Conservation (phyloP, 1,140 invertebrate genomes). For the Lepidurus apus region DNA sequence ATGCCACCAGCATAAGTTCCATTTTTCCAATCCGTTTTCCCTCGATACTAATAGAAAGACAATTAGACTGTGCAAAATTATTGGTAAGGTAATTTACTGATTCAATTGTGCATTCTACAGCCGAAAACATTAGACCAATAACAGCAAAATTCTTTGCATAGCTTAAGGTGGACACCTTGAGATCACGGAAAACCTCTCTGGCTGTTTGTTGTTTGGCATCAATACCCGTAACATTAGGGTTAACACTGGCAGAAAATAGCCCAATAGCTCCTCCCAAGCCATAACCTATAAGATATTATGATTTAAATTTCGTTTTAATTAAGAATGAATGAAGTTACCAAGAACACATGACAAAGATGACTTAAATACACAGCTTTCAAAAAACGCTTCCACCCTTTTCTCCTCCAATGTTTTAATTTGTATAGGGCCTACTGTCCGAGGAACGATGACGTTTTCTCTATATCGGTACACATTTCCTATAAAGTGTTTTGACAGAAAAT, state of each 20-base stretch:
- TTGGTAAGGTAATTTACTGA: constrained; percentile 52
- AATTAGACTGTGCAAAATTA: constrained; percentile 24
- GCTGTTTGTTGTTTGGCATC: constrained; percentile 76
- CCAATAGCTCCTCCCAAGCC: constrained; percentile 89
- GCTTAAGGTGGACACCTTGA: constrained; percentile 80
- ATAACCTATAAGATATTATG: constrained; percentile 71
- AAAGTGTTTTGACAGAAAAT: constrained; percentile 58
- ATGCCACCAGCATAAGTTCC: constrained; percentile 88
- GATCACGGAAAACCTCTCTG: constrained; percentile 77
- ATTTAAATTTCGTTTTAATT: neutral
- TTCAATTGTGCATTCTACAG: constrained; percentile 88
- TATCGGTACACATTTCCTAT: constrained; percentile 60
- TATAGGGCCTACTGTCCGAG: constrained; percentile 64
- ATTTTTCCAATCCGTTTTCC: constrained; percentile 93
- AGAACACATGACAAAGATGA: constrained; percentile 80
- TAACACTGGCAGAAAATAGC: constrained; percentile 90
- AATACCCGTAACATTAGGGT: constrained; percentile 62
- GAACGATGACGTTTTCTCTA: constrained; percentile 72
- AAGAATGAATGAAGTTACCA: constrained; percentile 54
- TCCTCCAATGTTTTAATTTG: constrained; percentile 79
- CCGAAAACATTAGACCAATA: constrained; percentile 86
- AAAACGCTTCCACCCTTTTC: constrained; percentile 72
- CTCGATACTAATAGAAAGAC: constrained; percentile 63
- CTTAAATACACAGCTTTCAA: constrained; percentile 92
- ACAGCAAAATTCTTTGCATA: constrained; percentile 98